phyloP scores from a whole-genome alignment of 2,888 invertebrate genomes.

The Dicyrtomina minuta region DNA sequence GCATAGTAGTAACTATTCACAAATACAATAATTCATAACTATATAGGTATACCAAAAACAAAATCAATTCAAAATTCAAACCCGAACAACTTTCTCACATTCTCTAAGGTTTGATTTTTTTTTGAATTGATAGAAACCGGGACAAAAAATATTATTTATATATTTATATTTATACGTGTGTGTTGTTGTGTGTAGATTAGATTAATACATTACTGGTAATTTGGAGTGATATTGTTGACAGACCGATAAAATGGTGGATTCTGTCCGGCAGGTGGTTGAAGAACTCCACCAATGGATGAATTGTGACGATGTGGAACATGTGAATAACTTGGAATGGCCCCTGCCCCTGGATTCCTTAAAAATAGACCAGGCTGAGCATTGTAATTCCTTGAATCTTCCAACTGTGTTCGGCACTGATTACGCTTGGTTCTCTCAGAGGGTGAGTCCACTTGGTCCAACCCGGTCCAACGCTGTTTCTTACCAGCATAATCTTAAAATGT shows the following conservation, averaged over 20 bases:
- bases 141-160: neutral
- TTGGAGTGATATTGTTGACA: slow-evolving; percentile 33
- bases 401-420: slow-evolving; percentile 18
- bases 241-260: slow-evolving; percentile 27
- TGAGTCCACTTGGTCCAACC: slow-evolving; percentile 44
- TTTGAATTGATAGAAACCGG: too few relatives aligned
- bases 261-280: slow-evolving; percentile 40
- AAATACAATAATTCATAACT: too few relatives aligned
- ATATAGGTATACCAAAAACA: too few relatives aligned
- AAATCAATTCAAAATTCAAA: too few relatives aligned
- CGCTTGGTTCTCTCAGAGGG: slow-evolving; percentile 31
- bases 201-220: slow-evolving; percentile 31
- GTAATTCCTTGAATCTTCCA: slow-evolving; percentile 49
- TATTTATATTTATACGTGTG: neutral
- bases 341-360: slow-evolving; percentile 32
- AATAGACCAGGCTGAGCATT: slow-evolving; percentile 45
- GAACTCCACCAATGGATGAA: slow-evolving; percentile 47
- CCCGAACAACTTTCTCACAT: too few relatives aligned
- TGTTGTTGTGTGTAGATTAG: neutral
- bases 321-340: slow-evolving; percentile 37
- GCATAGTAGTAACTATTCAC: too few relatives aligned
- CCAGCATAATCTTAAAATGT: slow-evolving; percentile 48
- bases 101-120: too few relatives aligned
- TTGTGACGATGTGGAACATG: slow-evolving; percentile 42
- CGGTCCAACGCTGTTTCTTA: slow-evolving; percentile 48